These are phyloP conservation scores for Dryocosmus kuriphilus DNA, from an alignment of 2,888 invertebrate species.

Conservation along the genomic window DNA sequence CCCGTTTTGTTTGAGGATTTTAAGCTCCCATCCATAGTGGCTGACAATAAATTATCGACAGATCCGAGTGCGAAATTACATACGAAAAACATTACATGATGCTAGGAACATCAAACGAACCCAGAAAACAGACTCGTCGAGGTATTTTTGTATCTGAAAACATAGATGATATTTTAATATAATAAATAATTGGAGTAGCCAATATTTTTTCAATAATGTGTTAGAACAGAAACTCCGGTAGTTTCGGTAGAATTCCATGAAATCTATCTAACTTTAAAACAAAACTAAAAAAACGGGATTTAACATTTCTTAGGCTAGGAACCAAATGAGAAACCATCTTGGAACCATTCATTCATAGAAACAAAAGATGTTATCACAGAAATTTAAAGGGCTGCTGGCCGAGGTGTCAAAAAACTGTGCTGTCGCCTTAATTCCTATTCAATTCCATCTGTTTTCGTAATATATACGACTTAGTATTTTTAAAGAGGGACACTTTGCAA, in stretches of 20 bases:
- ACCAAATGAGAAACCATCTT: too few relatives aligned
- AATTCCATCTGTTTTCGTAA: too few relatives aligned
- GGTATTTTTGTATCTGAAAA: conserved; percentile 79
- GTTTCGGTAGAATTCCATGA: too few relatives aligned
- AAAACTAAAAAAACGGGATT: neutral
- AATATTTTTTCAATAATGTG: neutral
- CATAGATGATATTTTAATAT: neutral
- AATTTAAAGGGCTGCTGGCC: too few relatives aligned
- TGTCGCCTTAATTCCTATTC: too few relatives aligned
- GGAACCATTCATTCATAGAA: neutral
- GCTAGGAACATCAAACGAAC: conserved; percentile 86
- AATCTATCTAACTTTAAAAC: neutral
- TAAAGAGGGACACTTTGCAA: too few relatives aligned
- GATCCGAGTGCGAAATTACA: conserved; percentile 88
- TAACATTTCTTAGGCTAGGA: neutral
- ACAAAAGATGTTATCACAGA: neutral
- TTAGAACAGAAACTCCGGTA: neutral
- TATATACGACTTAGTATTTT: too few relatives aligned
- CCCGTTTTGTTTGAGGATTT: neutral
- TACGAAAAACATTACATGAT: conserved; percentile 86
- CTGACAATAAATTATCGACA: conserved; percentile 81
- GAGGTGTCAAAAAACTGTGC: too few relatives aligned
- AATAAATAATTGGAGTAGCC: neutral
- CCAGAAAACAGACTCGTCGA: conserved; percentile 80
- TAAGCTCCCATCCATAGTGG: conserved; percentile 72